Conservation (phyloP, 2,113 vertebrate species). For the Sciurus niger region DNA sequence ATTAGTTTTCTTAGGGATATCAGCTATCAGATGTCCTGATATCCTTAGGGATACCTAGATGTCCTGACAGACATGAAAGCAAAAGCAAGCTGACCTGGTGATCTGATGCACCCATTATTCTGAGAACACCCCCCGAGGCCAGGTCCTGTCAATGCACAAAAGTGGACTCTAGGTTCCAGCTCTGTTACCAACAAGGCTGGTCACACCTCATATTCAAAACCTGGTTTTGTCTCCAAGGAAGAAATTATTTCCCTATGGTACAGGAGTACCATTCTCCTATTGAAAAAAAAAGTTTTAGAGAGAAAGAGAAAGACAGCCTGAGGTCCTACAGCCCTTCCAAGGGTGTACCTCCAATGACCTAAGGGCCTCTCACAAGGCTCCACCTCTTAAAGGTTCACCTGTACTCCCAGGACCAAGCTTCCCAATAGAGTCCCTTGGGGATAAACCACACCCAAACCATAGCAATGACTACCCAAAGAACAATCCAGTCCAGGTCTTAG, state of each 20-base stretch:
- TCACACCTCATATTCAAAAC: neutral
- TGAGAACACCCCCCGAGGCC: neutral
- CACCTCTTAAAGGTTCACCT: neutral
- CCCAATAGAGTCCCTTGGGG: neutral
- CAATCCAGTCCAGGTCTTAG: neutral
- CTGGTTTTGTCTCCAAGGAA: neutral
- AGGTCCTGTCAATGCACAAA: neutral
- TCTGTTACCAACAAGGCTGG: neutral
- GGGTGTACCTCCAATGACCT: neutral
- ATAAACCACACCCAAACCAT: neutral
- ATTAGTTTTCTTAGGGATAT: neutral
- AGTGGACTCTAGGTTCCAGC: neutral
- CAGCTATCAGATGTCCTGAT: neutral
- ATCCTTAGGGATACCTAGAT: neutral
- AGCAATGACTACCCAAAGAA: neutral
- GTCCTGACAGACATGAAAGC: neutral
- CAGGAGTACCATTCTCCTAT: neutral
- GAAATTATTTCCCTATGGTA: neutral
- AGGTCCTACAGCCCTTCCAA: neutral
- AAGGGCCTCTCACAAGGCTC: neutral
- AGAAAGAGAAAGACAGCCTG: neutral
- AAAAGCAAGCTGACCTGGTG: neutral
- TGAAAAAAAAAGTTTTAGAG: neutral
- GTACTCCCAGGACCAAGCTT: neutral
- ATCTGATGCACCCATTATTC: neutral